A percentile compares a stretch with the other conserved stretches of the same genome.
These are phyloP conservation scores for Dipus sagitta DNA, from an alignment of 2,797 vertebrate genomes.

Conservation along the genomic window DNA sequence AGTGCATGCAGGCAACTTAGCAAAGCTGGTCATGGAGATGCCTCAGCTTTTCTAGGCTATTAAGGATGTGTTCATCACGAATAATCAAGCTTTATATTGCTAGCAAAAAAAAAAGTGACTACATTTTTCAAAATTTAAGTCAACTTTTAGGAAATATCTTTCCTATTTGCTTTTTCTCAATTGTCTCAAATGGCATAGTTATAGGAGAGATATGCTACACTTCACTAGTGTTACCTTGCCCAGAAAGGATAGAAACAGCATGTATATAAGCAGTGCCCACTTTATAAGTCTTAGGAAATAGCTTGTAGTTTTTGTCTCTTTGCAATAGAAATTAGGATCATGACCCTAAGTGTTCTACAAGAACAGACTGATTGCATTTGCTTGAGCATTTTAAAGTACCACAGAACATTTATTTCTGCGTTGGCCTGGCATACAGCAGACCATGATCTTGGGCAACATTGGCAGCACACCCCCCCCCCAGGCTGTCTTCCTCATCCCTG, in stretches of 20 bases:
- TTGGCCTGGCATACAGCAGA: background rate
- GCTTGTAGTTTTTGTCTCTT: background rate
- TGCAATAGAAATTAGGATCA: background rate
- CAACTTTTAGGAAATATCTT: background rate
- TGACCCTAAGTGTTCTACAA: background rate
- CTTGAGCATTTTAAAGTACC: background rate
- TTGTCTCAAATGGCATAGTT: background rate
- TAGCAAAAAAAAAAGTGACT: background rate
- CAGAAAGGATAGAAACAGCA: background rate
- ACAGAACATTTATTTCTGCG: background rate
- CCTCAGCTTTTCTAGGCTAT: background rate
- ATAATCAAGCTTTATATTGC: background rate
- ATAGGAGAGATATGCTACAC: background rate
- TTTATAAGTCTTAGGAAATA: background rate
- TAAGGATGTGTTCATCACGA: background rate
- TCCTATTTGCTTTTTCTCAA: background rate
- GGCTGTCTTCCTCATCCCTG: background rate
- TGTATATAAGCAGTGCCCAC: background rate
- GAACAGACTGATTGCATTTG: fast-evolving
- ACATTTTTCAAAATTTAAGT: background rate
- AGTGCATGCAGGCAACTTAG: background rate
- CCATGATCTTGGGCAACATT: background rate
- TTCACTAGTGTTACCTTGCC: background rate
- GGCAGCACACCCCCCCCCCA: fast-evolving
- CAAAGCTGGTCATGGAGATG: background rate